Evolutionary conservation across 1,140 invertebrate species (phyloP).

Genomic region (Platorchestia sp.): DNA sequence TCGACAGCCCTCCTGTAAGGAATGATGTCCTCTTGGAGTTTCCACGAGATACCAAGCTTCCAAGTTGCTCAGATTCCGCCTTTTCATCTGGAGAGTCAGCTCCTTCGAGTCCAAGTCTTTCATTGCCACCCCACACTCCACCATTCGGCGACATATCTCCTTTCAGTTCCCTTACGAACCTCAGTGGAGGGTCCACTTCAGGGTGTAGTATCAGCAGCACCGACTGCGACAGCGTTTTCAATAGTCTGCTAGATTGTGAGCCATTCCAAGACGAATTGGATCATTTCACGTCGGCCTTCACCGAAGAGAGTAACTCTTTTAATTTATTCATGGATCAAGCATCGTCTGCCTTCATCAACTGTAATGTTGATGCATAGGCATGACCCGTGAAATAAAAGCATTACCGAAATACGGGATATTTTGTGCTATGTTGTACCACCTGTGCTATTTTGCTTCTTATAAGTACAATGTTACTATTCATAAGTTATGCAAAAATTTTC

Average conservation of each 20-base stretch:
- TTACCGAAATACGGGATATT: neutral
- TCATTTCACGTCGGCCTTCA: constrained; percentile 64
- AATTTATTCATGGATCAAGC: constrained; percentile 66
- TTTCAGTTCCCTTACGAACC: constrained; percentile 52
- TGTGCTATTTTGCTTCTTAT: constrained; percentile 29
- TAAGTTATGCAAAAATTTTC: constrained; percentile 10
- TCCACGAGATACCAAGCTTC: constrained; percentile 61
- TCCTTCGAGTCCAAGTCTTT: constrained; percentile 62
- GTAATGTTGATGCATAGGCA: constrained; percentile 62
- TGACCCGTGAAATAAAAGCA: neutral
- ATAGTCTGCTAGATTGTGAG: constrained; percentile 64
- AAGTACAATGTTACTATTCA: constrained; percentile 51
- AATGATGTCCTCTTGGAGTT: constrained; percentile 67
- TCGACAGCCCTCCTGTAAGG: constrained; percentile 64
- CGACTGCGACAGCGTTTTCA: constrained; percentile 66
- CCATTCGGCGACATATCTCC: constrained; percentile 64
- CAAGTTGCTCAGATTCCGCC: constrained; percentile 58
- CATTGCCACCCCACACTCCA: constrained; percentile 42
- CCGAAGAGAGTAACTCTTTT: constrained; percentile 64
- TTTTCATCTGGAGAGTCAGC: constrained; percentile 62
- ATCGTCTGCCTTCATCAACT: constrained; percentile 64
- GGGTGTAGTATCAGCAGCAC: constrained; percentile 60
- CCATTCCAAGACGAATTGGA: constrained; percentile 67
- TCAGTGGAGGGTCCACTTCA: constrained; percentile 57
- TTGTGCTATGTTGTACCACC: constrained; percentile 10